Evolutionary conservation across 2,113 vertebrate species (phyloP), one percentile per base, ranked within the genome.

Genomic region (Vimba vimba): DNA sequence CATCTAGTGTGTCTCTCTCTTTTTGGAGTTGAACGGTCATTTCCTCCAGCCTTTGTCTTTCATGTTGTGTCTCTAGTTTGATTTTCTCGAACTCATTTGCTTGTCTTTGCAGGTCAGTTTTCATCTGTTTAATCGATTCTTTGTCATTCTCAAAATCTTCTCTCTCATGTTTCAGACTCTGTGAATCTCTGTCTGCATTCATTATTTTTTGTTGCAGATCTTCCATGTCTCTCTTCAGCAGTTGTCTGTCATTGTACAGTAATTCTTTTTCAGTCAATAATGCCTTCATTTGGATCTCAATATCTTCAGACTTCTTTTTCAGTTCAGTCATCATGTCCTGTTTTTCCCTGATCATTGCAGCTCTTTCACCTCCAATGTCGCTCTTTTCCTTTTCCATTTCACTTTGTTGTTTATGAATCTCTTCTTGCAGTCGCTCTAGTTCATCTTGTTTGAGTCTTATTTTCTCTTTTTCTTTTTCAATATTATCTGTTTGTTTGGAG

Each of bases 1-100:
- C n/a, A 25, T 76, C 7, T 21, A 50, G 47, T 13, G 0, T 7
- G 3, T 30, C 6, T 39, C 60, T 79, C 4, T 85, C 75, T 57
- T 36, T 79, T 10, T 69, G 25, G 43, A 85, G 19, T 21, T 45
- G 73, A 57, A 11, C n/a, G 2, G 1, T 13, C 27, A 74, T 66
- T 50, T 50, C 73, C 45, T 79, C 64, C 3, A 79, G 27, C 0
- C n/a, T 82, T 47, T 78, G 17, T 45, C 6, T 78, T 43, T 82
- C 83, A 39, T 21, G 17, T 57, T 82, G 33, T 17, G 21, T 27
- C 0, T 88, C 50, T n/a, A 73, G 76, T 57, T 64, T 83, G 33
- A 75, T 68, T 0, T 86, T 64, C 27, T 85, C 81, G 60, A 86
- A 30, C 8, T 88, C 64, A 17, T 90, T 9, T 6, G 1, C n/a